These are phyloP conservation scores for Apotomis capreana DNA, from an alignment of 2,888 invertebrate genomes.

Conservation along the genomic window DNA sequence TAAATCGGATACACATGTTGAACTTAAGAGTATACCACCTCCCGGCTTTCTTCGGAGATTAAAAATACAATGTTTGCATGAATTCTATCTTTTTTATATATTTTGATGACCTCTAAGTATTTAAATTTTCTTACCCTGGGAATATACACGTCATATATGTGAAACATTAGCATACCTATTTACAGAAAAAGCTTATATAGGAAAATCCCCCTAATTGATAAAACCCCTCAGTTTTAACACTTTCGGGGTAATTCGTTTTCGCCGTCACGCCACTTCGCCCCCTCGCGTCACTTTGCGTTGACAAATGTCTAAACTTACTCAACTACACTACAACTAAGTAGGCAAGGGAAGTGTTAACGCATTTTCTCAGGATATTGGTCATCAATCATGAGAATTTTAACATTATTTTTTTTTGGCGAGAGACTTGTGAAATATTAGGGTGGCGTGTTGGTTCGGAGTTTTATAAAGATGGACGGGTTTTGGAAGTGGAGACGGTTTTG, in stretches of 20 bases:
- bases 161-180: too few relatives aligned
- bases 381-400: slow-evolving; percentile 39
- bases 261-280: slow-evolving; percentile 10
- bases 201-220: neutral
- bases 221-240: slow-evolving; percentile 6
- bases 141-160: too few relatives aligned
- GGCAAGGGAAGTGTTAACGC: slow-evolving; percentile 32
- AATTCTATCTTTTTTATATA: too few relatives aligned
- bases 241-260: slow-evolving; percentile 14
- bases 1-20: too few relatives aligned
- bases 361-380: slow-evolving; percentile 35
- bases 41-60: too few relatives aligned
- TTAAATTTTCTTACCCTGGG: too few relatives aligned
- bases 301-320: slow-evolving; percentile 36
- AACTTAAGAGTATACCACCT: too few relatives aligned
- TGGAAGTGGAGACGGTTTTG: neutral
- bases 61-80: too few relatives aligned
- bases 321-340: slow-evolving; percentile 40
- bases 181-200: too few relatives aligned
- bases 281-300: slow-evolving; percentile 34
- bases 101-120: too few relatives aligned
- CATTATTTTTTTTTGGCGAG: slow-evolving; percentile 25
- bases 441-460: slow-evolving; percentile 8
- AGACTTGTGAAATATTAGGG: slow-evolving; percentile 21
- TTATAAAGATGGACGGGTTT: slow-evolving; percentile 10